A percentile compares a stretch with the other conserved stretches of the same genome.
Evolutionary conservation across 1,140 invertebrate genomes (phyloP).

Genomic region (Zaprionus inermis): DNA sequence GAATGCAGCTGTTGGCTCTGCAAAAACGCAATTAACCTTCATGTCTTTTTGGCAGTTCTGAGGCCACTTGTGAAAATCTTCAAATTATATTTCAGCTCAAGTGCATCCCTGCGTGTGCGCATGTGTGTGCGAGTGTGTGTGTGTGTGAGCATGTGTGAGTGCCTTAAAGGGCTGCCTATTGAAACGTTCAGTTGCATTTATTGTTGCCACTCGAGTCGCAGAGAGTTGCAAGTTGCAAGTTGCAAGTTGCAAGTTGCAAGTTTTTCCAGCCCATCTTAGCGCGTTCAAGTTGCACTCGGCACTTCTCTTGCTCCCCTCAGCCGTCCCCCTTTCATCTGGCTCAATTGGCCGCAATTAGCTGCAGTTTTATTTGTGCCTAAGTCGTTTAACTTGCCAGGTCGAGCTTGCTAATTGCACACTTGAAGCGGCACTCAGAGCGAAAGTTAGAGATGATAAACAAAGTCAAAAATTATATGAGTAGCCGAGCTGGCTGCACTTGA

Average conservation of each 20-base stretch:
- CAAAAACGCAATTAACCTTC: constrained; percentile 79
- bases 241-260: constrained; percentile 6
- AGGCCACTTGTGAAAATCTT: constrained; percentile 69
- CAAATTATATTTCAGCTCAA: constrained; percentile 60
- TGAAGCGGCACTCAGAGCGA: constrained; percentile 30
- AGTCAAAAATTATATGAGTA: constrained; percentile 23
- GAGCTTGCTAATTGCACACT: constrained; percentile 72
- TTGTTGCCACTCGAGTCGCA: constrained; percentile 48
- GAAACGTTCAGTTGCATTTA: constrained; percentile 45
- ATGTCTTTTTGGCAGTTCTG: constrained; percentile 78
- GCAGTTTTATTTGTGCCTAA: constrained; percentile 53
- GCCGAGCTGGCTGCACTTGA: neutral
- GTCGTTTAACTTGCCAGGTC: constrained; percentile 44
- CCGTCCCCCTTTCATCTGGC: constrained; percentile 35
- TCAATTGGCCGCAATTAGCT: constrained; percentile 77
- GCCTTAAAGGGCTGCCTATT: constrained; percentile 26
- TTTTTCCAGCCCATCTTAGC: constrained; percentile 32
- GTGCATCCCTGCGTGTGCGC: constrained; percentile 15
- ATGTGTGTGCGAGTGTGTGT: constrained; percentile 5
- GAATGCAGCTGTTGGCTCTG: constrained; percentile 29
- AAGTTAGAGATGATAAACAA: constrained; percentile 4
- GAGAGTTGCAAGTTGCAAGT: neutral
- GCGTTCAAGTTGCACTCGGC: neutral
- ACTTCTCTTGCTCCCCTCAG: no score
- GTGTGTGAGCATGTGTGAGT: constrained; percentile 19